Conservation (phyloP, 1,140 invertebrate genomes). For the Ips typographus region DNA sequence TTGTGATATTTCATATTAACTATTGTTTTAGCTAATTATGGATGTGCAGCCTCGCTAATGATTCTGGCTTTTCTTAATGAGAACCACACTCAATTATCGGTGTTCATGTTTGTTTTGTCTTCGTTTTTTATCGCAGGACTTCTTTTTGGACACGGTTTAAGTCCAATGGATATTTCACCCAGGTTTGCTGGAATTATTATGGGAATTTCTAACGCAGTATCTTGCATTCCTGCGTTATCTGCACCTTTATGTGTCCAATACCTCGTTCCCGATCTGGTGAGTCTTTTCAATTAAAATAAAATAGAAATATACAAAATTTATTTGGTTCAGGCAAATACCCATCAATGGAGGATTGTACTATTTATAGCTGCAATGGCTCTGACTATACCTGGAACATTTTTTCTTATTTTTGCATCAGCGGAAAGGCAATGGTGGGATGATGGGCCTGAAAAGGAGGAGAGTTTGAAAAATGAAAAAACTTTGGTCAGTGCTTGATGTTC, state of each 20-base stretch:
- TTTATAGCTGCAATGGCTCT: conserved; percentile 58
- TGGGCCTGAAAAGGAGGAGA: background rate
- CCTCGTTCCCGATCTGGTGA: conserved; percentile 29
- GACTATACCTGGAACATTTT: conserved; percentile 55
- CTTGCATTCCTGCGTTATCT: conserved; percentile 11
- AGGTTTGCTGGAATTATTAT: conserved; percentile 32
- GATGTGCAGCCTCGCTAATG: conserved; percentile 8
- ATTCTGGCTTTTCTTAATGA: conserved; percentile 6
- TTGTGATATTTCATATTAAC: background rate
- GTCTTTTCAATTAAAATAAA: background rate
- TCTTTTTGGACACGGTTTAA: conserved; percentile 18
- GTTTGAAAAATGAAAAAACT: background rate
- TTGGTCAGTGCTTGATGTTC: too few species aligned
- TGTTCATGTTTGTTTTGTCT: conserved; percentile 16
- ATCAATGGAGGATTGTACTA: conserved; percentile 60
- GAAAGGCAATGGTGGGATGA: conserved; percentile 54
- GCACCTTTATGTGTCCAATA: conserved; percentile 26
- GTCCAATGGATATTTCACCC: conserved; percentile 29
- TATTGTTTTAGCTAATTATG: conserved; percentile 20
- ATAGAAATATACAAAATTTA: background rate
- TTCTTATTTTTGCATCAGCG: conserved; percentile 54
- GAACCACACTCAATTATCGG: conserved; percentile 9
- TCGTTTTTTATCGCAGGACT: conserved; percentile 3
- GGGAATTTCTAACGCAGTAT: conserved; percentile 16
- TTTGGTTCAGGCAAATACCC: conserved; percentile 10